A percentile compares a stretch with the other conserved stretches of the same genome.
These are phyloP conservation scores for Drosophila nigritarsus DNA, from an alignment of 2,888 invertebrate species.

Conservation along the genomic window DNA sequence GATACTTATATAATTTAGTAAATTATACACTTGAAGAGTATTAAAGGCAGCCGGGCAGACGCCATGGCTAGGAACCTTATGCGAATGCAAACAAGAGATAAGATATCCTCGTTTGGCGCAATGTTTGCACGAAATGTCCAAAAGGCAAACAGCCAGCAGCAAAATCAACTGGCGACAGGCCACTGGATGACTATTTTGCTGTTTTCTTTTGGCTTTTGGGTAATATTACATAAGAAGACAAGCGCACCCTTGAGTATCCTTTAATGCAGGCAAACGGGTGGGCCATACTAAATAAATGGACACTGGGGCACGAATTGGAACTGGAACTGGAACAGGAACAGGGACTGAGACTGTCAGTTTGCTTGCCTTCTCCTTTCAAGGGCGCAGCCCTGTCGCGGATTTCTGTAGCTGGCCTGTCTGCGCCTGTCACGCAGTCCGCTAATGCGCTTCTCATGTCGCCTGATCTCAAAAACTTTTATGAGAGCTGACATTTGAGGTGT, in stretches of 20 bases:
- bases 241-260: conserved; percentile 71
- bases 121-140: conserved; percentile 71
- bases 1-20: conserved; percentile 80
- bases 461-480: conserved; percentile 63
- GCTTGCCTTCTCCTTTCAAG: conserved; percentile 27
- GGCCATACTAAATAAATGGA: neutral
- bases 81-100: conserved; percentile 82
- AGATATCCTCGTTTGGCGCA: conserved; percentile 75
- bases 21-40: conserved; percentile 80
- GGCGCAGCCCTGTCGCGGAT: conserved; percentile 40
- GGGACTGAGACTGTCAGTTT: conserved; percentile 3
- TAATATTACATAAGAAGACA: conserved; percentile 69
- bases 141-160: conserved; percentile 65
- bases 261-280: conserved; percentile 45
- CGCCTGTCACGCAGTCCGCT: conserved; percentile 68
- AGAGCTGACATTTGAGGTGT: conserved; percentile 82
- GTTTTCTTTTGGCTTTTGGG: conserved; percentile 32
- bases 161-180: conserved; percentile 52
- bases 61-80: conserved; percentile 64
- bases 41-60: conserved; percentile 68
- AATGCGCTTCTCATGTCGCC: conserved; percentile 83
- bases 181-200: conserved; percentile 32
- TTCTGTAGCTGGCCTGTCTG: conserved; percentile 29
- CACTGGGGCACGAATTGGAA: conserved; percentile 6
- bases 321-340: neutral